These are phyloP conservation scores for Oligia latruncula DNA, from an alignment of 2,888 invertebrate species.

Conservation along the genomic window DNA sequence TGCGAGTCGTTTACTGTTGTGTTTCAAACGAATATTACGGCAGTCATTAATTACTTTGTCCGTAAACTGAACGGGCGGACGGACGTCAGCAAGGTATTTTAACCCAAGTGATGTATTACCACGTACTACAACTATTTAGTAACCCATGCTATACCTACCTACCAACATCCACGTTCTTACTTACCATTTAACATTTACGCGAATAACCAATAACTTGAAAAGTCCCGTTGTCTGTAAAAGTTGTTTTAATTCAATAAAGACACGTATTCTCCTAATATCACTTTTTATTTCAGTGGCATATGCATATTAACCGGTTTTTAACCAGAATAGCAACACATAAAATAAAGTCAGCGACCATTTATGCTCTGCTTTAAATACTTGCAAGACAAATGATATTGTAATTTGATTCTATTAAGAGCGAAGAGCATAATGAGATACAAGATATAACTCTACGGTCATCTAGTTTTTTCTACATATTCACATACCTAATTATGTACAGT, in stretches of 20 bases:
- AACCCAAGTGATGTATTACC: background rate
- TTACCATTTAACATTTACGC: slow-evolving; percentile 48
- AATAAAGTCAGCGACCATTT: slow-evolving; percentile 17
- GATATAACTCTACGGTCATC: slow-evolving; percentile 16
- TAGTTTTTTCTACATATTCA: slow-evolving; percentile 26
- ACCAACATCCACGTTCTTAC: background rate
- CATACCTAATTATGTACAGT: background rate
- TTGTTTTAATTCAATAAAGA: slow-evolving; percentile 32
- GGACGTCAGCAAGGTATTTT: background rate
- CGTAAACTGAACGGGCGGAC: background rate
- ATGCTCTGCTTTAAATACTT: slow-evolving; percentile 15
- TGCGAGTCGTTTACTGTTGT: background rate
- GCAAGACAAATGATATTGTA: slow-evolving; percentile 50
- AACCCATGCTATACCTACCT: background rate
- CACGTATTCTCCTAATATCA: slow-evolving; percentile 12
- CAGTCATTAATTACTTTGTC: slow-evolving; percentile 5
- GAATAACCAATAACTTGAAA: slow-evolving; percentile 32
- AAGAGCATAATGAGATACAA: slow-evolving; percentile 32
- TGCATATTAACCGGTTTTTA: slow-evolving; percentile 27
- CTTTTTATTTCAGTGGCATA: slow-evolving; percentile 18
- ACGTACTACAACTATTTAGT: slow-evolving; percentile 7
- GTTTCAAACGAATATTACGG: background rate
- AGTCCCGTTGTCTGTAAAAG: slow-evolving; percentile 22
- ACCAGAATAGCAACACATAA: background rate
- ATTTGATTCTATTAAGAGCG: slow-evolving; percentile 46